Conservation (phyloP, 2,113 vertebrate genomes). For the Struthidea cinerea region DNA sequence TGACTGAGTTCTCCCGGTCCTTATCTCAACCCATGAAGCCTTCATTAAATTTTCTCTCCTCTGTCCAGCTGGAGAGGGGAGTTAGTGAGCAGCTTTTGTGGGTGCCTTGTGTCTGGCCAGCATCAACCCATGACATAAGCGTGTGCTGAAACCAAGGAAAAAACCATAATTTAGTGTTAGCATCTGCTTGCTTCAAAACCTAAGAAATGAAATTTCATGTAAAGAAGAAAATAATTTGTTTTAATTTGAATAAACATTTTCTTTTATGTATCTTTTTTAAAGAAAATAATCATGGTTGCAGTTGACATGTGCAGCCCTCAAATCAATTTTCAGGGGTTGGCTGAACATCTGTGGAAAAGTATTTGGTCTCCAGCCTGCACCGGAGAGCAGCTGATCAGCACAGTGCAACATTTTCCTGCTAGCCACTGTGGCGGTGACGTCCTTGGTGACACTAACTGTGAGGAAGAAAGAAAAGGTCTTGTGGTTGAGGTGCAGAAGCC, state of each 20-base stretch:
- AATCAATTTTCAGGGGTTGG: neutral
- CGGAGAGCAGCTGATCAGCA: neutral
- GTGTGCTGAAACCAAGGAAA: neutral
- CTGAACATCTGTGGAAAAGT: neutral
- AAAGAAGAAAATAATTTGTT: neutral
- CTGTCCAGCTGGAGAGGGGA: neutral
- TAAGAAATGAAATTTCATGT: neutral
- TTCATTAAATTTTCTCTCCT: neutral
- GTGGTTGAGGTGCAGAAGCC: neutral
- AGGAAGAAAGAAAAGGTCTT: neutral
- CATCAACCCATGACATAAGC: accelerated
- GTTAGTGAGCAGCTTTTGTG: neutral
- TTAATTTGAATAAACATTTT: neutral
- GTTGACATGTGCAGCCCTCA: neutral
- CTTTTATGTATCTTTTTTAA: neutral
- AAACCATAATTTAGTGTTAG: neutral
- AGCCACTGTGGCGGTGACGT: neutral
- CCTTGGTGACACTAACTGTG: too few relatives aligned
- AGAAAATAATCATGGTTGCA: neutral
- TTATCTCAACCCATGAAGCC: neutral
- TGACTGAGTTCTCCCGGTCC: neutral
- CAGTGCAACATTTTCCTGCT: neutral
- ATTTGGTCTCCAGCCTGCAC: neutral
- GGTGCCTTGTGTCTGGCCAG: neutral
- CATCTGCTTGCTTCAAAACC: neutral